Evolutionary conservation across 2,797 vertebrate species (phyloP), one percentile per base, ranked within the genome.

Genomic region (Gymnopithys bicolor): DNA sequence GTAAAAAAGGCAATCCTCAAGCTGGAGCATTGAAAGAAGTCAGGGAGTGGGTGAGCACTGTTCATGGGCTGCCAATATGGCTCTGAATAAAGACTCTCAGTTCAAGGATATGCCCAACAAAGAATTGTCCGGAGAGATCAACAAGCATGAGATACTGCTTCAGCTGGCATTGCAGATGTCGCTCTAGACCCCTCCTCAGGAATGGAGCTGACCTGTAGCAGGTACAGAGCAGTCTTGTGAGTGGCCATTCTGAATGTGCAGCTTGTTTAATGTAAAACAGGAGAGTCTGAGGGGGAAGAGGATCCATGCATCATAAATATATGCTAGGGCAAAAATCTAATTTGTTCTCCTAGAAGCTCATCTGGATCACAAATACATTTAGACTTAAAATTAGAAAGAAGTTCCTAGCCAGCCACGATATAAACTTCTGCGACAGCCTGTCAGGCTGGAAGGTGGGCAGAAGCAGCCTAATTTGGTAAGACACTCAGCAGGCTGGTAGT

Each of bases 361-460:
- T 81, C 69, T 94, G 86, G 86, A 84, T 73, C 70, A 73, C 75
- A 92, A 92, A 92, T 69, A 89, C 19, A 89, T 76, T 90, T 71
- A 86, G 67, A 71, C 43, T 86, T 86, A 91, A 94, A 95, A 96
- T 92, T 81, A 96, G 89, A 96, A 91, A 94, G 80, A 81, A 66
- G 74, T 79, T 90, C 81, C 77, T 81, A 79, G 74, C 62, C 62
- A 94, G 92, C 70, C 94, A 59, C 32, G 62, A 55, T 48, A 76
- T 84, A 89, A 96, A 89, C 70, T 84, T 66, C 82, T 84, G 67
- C 1, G 21, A 89, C 81, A 96, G 92, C 84, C 84, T 95, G 89
- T 41, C 74, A 84, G 78, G 90, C 86, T 93, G 86, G 78, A 84
- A 89, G 81, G 90, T 94, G 92, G 94, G 92, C 78, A 95, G 94